Evolutionary conservation across 2,113 vertebrate species (phyloP), one percentile per base, ranked within the genome.

Genomic region (Coregonus clupeaformis): DNA sequence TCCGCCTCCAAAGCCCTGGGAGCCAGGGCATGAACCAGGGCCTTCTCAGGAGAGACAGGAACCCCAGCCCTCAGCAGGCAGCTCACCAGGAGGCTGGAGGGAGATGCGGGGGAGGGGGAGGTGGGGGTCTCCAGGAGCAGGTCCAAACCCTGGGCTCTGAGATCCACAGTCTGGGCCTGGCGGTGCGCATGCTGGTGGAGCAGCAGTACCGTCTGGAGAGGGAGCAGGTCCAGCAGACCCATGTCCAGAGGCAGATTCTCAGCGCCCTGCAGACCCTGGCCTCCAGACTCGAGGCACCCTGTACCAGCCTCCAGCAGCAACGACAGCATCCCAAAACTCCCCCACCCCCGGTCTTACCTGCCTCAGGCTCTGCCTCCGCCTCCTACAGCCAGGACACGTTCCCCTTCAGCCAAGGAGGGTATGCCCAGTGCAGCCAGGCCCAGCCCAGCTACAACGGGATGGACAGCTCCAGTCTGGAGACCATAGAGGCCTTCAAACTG

Each of bases 161-260:
- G 80, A 76, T 94, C 32, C 92, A 88, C 75, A 91, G 85, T 69
- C 85, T 96, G 77, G 90, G 91, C 6, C 86, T 93, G 72, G 92
- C 90, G 0, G 80, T 95, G 77, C 92, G 94, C 0, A 29, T 80
- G 9, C 85, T 95, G 71, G 89, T 92, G 55, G 93, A 95, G 86
- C 88, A 91, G 69, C 94, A 95, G 68, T 85, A 89, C 67, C 79
- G 73, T 5, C 81, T 95, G 81, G 94, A 95, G 25, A 88, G 88
- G 13, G 94, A 95, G 82, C 94, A 95, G 83, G 85, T 77, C 3
- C 93, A 94, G 69, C 95, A 95, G 86, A 95, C 95, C 1, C 90
- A 89, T 49, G 88, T 95, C 79, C 95, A 96, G 87, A 94, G 92
- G 73, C 94, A 96, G 85, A 91, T 96, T 80, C 90, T 97, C 71